phyloP scores from a whole-genome alignment of 1,140 invertebrate species.

The Pollicipes pollicipes region DNA sequence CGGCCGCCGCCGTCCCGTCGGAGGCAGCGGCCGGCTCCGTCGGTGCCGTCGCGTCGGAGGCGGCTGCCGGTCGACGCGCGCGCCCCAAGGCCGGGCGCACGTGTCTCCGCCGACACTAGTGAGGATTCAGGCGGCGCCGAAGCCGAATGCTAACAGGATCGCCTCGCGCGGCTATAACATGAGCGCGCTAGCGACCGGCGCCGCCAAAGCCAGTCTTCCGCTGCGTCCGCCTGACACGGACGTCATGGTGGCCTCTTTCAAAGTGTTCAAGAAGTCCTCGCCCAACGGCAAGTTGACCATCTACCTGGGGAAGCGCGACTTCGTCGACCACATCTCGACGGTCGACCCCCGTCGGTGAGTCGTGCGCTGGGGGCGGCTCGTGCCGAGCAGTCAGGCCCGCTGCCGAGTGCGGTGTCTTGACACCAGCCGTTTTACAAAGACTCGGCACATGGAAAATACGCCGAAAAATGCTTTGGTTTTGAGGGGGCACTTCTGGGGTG shows the following conservation, averaged over 20 bases:
- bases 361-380: too few species aligned
- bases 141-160: not conserved
- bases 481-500: too few species aligned
- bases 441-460: not conserved
- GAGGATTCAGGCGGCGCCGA: too few species aligned
- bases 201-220: not conserved
- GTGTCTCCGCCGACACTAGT: not conserved
- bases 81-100: too few species aligned
- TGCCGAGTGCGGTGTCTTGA: too few species aligned
- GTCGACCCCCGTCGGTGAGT: slow-evolving; percentile 48
- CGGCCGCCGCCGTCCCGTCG: not conserved
- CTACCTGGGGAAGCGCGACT: slow-evolving; percentile 56
- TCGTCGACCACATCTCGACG: slow-evolving; percentile 47
- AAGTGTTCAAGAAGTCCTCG: slow-evolving; percentile 75
- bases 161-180: not conserved
- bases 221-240: not conserved
- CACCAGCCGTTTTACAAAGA: not conserved
- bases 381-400: too few species aligned
- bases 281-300: slow-evolving; percentile 63
- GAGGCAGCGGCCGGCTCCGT: not conserved
- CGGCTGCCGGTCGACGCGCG: too few species aligned
- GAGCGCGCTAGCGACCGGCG: too few species aligned
- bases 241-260: slow-evolving; percentile 32
- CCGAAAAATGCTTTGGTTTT: too few species aligned
- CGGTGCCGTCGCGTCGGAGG: too few species aligned